These are phyloP conservation scores for Halcyon senegalensis DNA, from an alignment of 2,113 vertebrate genomes.

Conservation along the genomic window DNA sequence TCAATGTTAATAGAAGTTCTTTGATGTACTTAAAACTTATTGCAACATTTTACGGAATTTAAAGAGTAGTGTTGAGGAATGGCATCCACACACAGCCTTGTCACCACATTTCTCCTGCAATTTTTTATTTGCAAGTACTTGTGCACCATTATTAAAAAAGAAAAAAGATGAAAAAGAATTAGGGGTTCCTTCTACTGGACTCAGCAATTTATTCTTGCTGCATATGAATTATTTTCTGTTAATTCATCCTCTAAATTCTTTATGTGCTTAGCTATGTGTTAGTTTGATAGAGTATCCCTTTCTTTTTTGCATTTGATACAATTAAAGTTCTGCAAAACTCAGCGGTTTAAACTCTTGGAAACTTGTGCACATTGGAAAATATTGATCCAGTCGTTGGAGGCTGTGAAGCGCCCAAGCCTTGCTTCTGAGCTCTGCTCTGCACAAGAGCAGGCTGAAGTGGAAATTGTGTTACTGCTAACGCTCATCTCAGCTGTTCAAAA, in stretches of 20 bases:
- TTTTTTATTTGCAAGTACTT: not conserved
- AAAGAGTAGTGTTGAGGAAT: not conserved
- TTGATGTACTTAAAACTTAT: not conserved
- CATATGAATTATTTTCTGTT: conserved; percentile 25
- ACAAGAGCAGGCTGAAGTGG: not conserved
- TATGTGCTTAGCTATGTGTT: not conserved
- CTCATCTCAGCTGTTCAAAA: not conserved
- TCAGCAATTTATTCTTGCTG: conserved; percentile 14
- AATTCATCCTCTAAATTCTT: conserved; percentile 9
- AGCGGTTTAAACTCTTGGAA: conserved; percentile 23
- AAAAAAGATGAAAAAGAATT: not conserved
- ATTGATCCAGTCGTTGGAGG: not conserved
- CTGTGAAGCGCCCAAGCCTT: not conserved
- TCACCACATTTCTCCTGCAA: not conserved
- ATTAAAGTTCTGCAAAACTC: conserved; percentile 53
- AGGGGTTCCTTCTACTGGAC: not conserved
- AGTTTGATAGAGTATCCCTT: conserved; percentile 17
- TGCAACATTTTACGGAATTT: not conserved
- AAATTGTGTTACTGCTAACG: not conserved
- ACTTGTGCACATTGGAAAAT: conserved; percentile 12
- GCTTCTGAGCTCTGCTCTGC: not conserved
- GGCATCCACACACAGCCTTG: not conserved
- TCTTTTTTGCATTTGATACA: conserved; percentile 14
- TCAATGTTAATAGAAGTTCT: not conserved
- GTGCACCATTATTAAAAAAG: not conserved